These are phyloP conservation scores for Lordiphosa stackelbergi DNA, from an alignment of 1,140 invertebrate species.

Conservation along the genomic window DNA sequence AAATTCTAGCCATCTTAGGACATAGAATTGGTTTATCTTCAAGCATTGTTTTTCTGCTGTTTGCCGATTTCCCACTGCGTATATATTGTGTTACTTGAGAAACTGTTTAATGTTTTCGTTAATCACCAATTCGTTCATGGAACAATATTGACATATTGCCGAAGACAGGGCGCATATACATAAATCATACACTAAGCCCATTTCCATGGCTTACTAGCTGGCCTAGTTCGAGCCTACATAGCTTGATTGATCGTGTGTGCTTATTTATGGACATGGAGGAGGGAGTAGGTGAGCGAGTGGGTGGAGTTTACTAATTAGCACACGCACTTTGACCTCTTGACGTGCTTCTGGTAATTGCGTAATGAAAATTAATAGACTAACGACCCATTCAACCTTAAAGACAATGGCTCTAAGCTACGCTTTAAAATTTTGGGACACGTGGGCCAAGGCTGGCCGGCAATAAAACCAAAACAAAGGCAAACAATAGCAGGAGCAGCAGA, in stretches of 20 bases:
- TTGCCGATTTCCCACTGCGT: too few relatives aligned
- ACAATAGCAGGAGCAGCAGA: slow-evolving; percentile 12
- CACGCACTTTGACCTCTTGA: slow-evolving; percentile 45
- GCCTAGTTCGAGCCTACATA: slow-evolving; percentile 1
- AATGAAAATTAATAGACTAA: slow-evolving; percentile 61
- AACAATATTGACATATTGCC: slow-evolving; percentile 5
- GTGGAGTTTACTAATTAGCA: slow-evolving; percentile 51
- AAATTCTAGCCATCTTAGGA: too few relatives aligned
- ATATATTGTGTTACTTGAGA: background rate
- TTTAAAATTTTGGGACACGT: slow-evolving; percentile 24
- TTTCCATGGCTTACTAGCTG: slow-evolving; percentile 31
- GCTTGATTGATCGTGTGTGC: slow-evolving; percentile 56
- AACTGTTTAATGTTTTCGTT: slow-evolving; percentile 44
- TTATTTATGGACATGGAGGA: background rate
- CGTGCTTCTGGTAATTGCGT: slow-evolving; percentile 47
- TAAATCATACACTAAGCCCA: slow-evolving; percentile 23
- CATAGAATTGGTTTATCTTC: too few relatives aligned
- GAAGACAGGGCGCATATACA: slow-evolving; percentile 9
- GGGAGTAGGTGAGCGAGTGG: slow-evolving; percentile 3
- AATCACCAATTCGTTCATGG: slow-evolving; percentile 56
- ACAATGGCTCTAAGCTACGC: slow-evolving; percentile 18
- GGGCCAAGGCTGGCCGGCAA: slow-evolving; percentile 15
- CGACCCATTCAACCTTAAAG: slow-evolving; percentile 19
- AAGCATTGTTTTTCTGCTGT: too few relatives aligned
- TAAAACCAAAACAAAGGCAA: slow-evolving; percentile 7